phyloP scores from a whole-genome alignment of 2,888 invertebrate genomes.

The Pammene fasciana region DNA sequence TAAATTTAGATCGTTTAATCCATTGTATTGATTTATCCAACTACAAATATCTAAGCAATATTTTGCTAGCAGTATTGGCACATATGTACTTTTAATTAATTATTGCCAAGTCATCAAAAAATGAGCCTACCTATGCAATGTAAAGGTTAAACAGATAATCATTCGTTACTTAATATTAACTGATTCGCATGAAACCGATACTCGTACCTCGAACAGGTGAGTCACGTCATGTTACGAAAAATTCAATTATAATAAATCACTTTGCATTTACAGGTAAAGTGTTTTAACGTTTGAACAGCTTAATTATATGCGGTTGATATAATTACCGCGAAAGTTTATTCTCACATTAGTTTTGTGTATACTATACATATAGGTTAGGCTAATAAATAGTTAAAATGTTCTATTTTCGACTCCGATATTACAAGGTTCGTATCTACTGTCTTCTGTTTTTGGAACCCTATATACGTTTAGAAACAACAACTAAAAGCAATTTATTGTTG shows the following conservation, averaged over 20 bases:
- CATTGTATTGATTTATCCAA: too few relatives aligned
- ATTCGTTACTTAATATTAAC: conserved; percentile 11
- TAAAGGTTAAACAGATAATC: neutral
- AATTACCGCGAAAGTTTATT: conserved; percentile 16
- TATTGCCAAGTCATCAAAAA: neutral
- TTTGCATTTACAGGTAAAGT: conserved; percentile 20
- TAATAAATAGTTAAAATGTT: too few relatives aligned
- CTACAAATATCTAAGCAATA: too few relatives aligned
- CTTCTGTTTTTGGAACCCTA: too few relatives aligned
- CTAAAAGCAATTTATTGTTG: too few relatives aligned
- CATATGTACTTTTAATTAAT: too few relatives aligned
- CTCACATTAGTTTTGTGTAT: conserved; percentile 1
- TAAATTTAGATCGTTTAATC: too few relatives aligned
- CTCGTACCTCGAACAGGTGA: neutral
- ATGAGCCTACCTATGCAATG: neutral
- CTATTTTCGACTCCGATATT: too few relatives aligned
- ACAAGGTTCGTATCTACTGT: too few relatives aligned
- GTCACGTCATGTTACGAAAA: conserved; percentile 31
- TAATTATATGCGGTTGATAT: conserved; percentile 21
- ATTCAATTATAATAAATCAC: conserved; percentile 35
- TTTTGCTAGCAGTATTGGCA: too few relatives aligned
- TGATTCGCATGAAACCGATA: conserved; percentile 2
- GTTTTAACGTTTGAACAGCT: conserved; percentile 33
- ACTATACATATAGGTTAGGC: neutral
- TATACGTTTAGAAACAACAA: too few relatives aligned